Evolutionary conservation across 2,113 vertebrate species (phyloP).

Genomic region (Microcebus jonahi): DNA sequence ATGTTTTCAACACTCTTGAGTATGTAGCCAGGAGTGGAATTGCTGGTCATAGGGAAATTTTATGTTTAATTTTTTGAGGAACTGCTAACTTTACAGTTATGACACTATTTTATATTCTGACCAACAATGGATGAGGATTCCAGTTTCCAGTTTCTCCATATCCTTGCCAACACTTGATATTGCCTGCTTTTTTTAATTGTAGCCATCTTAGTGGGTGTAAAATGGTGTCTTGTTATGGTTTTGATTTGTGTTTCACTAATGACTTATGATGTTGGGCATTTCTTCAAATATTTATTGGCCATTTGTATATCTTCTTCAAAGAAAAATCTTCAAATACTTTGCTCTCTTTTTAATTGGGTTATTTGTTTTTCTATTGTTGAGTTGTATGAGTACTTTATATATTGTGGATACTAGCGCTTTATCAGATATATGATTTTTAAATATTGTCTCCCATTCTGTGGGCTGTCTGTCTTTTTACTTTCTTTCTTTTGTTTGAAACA

Average conservation of each 20-base stretch:
- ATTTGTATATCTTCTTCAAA: neutral
- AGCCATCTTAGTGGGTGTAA: neutral
- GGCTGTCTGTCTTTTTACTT: neutral
- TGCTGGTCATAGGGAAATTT: neutral
- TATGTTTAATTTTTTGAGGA: constrained; percentile 13
- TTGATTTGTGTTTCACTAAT: constrained; percentile 1
- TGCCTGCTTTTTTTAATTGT: neutral
- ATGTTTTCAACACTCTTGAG: neutral
- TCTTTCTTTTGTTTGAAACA: neutral
- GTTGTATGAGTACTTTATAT: neutral
- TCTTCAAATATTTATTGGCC: neutral
- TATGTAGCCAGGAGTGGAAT: neutral
- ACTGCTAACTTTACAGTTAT: neutral
- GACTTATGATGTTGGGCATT: neutral
- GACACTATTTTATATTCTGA: neutral
- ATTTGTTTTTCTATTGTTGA: constrained; percentile 33
- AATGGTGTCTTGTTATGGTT: neutral
- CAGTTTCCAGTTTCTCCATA: neutral
- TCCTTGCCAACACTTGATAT: neutral
- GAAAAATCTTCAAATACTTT: constrained; percentile 6
- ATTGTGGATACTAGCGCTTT: neutral
- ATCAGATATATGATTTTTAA: constrained; percentile 15
- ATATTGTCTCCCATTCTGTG: neutral
- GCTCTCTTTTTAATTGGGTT: neutral
- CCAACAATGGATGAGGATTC: neutral